Conservation (phyloP, 2,113 vertebrate species). For the Caranx ignobilis region DNA sequence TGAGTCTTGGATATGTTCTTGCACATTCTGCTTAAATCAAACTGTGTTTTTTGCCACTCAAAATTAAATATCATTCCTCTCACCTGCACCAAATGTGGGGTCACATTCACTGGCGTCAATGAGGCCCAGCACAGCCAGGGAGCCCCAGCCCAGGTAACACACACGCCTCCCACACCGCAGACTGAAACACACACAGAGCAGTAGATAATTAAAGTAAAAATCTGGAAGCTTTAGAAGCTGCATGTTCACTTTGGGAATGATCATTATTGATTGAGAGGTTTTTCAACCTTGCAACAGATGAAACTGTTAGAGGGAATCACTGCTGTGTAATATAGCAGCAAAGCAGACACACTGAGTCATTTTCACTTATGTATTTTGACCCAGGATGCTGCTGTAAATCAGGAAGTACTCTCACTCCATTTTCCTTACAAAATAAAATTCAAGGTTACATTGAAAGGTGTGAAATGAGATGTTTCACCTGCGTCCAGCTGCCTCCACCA, state of each 20-base stretch:
- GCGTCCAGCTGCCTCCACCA: conserved; percentile 82
- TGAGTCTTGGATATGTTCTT: background rate
- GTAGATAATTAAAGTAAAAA: background rate
- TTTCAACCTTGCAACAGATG: background rate
- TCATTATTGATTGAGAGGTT: background rate
- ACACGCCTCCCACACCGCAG: conserved; percentile 76
- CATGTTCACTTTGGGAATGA: background rate
- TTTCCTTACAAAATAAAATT: too few species aligned
- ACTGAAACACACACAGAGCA: conserved; percentile 59
- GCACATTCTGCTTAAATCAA: too few species aligned
- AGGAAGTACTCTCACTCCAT: background rate
- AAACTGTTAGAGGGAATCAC: background rate
- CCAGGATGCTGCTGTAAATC: background rate
- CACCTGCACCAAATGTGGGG: conserved; percentile 86
- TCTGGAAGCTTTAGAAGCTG: background rate
- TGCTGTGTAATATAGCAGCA: background rate
- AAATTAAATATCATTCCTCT: background rate
- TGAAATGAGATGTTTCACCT: conserved; percentile 73
- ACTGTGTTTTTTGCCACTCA: too few species aligned
- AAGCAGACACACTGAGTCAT: too few species aligned
- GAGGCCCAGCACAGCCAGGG: conserved; percentile 82
- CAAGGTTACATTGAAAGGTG: background rate
- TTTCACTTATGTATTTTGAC: background rate
- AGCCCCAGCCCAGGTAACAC: conserved; percentile 86
- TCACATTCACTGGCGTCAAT: conserved; percentile 87